These are phyloP conservation scores for Asarcornis scutulata DNA, from an alignment of 2,113 vertebrate genomes.

Conservation along the genomic window DNA sequence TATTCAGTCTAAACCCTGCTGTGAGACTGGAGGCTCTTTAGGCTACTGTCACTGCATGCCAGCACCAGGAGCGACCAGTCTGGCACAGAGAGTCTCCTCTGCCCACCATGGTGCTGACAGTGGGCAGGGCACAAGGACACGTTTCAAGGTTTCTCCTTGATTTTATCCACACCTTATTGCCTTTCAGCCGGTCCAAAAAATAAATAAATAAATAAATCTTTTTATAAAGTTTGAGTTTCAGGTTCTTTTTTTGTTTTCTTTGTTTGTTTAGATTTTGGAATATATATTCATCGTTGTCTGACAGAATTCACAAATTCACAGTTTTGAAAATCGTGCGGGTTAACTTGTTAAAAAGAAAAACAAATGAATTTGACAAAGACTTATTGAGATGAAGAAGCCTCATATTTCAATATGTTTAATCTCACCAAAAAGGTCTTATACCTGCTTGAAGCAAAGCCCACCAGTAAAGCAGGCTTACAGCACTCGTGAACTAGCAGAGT, in stretches of 20 bases:
- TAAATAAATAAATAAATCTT: too few species aligned
- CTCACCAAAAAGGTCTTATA: background rate
- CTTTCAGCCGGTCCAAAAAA: too few species aligned
- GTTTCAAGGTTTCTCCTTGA: too few species aligned
- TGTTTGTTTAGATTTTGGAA: background rate
- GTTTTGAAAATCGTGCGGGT: background rate
- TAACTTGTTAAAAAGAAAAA: background rate
- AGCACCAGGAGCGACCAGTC: background rate
- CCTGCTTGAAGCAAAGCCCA: background rate
- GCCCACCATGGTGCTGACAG: rapidly evolving
- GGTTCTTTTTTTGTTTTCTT: background rate
- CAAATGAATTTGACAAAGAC: background rate
- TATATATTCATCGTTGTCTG: background rate
- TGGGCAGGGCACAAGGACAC: background rate
- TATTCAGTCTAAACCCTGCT: background rate
- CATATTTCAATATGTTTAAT: background rate
- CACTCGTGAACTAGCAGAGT: background rate
- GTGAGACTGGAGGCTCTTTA: background rate
- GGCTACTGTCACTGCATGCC: rapidly evolving
- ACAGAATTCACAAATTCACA: background rate
- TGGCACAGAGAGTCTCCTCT: background rate
- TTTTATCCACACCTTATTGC: too few species aligned
- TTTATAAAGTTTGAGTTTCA: background rate
- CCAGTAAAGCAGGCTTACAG: background rate
- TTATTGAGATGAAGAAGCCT: background rate